These are phyloP conservation scores for Hydrozoanthus tunicans DNA, from an alignment of 64 coral and sea anemone species.

Conservation along the genomic window DNA sequence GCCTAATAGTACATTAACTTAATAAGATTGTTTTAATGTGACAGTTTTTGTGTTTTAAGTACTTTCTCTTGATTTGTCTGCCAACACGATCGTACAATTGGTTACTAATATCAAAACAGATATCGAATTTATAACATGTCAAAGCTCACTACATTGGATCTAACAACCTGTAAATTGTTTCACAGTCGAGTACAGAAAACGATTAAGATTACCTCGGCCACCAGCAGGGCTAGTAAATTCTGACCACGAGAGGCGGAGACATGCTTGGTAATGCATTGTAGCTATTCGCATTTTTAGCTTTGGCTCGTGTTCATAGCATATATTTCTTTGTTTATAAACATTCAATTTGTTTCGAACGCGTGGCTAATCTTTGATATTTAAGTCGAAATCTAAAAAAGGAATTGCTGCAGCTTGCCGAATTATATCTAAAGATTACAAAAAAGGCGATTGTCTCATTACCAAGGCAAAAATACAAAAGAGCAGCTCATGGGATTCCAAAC, in stretches of 20 bases:
- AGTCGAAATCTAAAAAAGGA: background rate
- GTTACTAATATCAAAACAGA: background rate
- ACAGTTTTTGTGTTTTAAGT: background rate
- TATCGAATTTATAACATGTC: constrained; percentile 28
- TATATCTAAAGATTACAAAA: too few relatives aligned
- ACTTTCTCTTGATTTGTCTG: background rate
- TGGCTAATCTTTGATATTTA: background rate
- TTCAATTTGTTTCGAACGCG: background rate
- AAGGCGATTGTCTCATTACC: too few relatives aligned
- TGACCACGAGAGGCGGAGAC: background rate
- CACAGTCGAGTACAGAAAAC: background rate
- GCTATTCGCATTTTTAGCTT: constrained; percentile 1
- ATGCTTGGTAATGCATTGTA: constrained; percentile 10
- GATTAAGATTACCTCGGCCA: constrained; percentile 52
- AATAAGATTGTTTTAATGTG: background rate
- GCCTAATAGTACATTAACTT: background rate
- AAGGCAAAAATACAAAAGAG: too few relatives aligned
- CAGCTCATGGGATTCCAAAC: too few relatives aligned
- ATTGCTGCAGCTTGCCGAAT: too few relatives aligned
- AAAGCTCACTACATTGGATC: constrained; percentile 8
- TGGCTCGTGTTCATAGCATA: background rate
- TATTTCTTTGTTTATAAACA: background rate
- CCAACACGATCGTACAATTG: background rate
- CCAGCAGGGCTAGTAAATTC: background rate
- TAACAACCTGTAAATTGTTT: constrained; percentile 16